A percentile compares a stretch with the other conserved stretches of the same genome.
Evolutionary conservation across 2,113 vertebrate genomes (phyloP).

Genomic region (Centropus unirufus): DNA sequence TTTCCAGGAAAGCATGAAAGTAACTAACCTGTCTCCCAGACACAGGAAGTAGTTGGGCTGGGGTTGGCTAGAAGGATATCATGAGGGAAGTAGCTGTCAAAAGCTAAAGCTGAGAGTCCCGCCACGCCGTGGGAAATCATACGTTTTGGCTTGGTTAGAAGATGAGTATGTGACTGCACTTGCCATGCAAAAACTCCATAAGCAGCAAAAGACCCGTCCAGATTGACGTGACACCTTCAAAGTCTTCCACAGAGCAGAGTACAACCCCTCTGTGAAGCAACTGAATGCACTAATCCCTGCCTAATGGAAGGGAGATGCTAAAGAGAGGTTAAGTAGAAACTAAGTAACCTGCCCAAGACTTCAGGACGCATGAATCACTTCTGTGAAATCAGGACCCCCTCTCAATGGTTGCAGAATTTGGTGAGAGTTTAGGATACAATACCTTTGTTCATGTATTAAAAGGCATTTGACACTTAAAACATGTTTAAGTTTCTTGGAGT

Average conservation of each 20-base stretch:
- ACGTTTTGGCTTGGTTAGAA: neutral
- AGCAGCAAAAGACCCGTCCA: neutral
- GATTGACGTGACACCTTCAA: neutral
- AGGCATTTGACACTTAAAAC: neutral
- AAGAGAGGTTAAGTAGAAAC: neutral
- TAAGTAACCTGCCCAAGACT: neutral
- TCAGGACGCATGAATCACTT: neutral
- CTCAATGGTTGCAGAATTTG: neutral
- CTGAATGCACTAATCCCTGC: neutral
- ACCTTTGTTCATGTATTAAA: neutral
- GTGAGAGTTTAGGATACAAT: neutral
- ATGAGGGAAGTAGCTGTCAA: neutral
- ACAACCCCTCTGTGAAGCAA: neutral
- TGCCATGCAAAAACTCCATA: neutral
- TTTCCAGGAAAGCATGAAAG: slow-evolving; percentile 50
- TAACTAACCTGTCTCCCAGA: neutral
- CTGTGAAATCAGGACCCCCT: neutral
- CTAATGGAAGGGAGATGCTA: neutral
- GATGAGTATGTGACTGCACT: neutral
- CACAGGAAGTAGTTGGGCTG: neutral
- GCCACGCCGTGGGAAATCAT: rapidly evolving
- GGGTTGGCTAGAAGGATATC: neutral
- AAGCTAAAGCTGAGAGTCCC: neutral
- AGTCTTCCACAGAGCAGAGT: neutral
- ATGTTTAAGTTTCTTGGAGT: neutral